Percentiles rank a stretch among this genome's conserved stretches.
These are phyloP conservation scores for Neotragus pygmaeus DNA, from an alignment of 2,113 vertebrate species.

Conservation along the genomic window DNA sequence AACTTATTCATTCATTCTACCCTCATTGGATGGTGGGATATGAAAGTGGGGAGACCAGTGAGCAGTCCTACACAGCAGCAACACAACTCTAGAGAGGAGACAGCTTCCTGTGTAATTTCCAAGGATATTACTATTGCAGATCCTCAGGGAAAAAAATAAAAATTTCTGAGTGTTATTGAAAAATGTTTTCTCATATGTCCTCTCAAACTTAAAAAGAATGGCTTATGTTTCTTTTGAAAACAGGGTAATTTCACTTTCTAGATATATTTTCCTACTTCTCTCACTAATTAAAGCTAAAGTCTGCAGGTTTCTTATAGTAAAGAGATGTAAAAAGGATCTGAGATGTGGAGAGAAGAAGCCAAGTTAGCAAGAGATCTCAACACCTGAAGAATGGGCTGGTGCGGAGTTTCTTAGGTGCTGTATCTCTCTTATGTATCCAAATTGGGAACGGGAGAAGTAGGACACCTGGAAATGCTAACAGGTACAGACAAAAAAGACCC, in stretches of 20 bases:
- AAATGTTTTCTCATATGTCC: not conserved
- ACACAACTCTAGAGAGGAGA: not conserved
- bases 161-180: not conserved
- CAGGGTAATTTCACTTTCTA: not conserved
- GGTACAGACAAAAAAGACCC: accelerated
- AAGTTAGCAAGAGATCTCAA: accelerated
- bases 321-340: not conserved
- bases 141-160: not conserved
- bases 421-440: not conserved
- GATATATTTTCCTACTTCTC: not conserved
- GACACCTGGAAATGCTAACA: not conserved
- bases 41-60: not conserved
- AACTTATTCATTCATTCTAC: not conserved
- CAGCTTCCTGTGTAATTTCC: not conserved
- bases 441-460: too few relatives aligned
- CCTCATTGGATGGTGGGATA: not conserved
- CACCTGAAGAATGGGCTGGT: not conserved
- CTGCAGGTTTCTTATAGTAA: not conserved
- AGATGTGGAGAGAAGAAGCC: accelerated
- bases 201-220: not conserved
- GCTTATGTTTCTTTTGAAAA: not conserved
- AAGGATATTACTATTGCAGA: not conserved
- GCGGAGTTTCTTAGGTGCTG: not conserved
- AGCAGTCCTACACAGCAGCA: not conserved
- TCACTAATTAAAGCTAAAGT: not conserved